These are phyloP conservation scores for Coregonus sp. DNA, from an alignment of 2,797 vertebrate species.

Conservation along the genomic window DNA sequence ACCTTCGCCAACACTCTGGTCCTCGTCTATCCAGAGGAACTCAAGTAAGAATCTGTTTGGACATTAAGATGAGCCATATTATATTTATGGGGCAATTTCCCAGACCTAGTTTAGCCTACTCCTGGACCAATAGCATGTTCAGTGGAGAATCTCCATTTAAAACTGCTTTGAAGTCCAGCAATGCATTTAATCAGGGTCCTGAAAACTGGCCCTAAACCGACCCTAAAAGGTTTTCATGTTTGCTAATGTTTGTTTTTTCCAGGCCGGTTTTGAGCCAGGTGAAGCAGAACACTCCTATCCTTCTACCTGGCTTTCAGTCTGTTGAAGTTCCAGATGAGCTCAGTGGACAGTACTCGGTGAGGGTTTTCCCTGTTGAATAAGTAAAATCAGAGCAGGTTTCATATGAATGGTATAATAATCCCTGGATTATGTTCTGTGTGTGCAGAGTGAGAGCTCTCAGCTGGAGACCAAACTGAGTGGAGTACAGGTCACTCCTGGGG, in stretches of 20 bases:
- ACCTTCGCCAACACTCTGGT: constrained; percentile 82
- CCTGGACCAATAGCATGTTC: too few relatives aligned
- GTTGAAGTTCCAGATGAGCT: constrained; percentile 76
- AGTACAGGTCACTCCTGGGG: constrained; percentile 76
- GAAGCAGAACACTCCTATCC: constrained; percentile 84
- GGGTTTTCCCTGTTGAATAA: constrained; percentile 27
- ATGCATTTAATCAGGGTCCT: too few relatives aligned
- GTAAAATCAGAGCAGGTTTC: too few relatives aligned
- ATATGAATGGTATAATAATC: background rate
- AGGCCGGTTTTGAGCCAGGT: constrained; percentile 84
- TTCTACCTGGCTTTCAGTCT: constrained; percentile 88
- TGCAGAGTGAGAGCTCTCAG: constrained; percentile 84
- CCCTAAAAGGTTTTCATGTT: background rate
- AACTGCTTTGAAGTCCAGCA: too few relatives aligned
- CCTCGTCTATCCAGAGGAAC: constrained; percentile 80
- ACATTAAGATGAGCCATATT: too few relatives aligned
- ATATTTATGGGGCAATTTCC: too few relatives aligned
- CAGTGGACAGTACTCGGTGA: constrained; percentile 80
- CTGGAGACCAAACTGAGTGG: constrained; percentile 87
- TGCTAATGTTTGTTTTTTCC: constrained; percentile 15
- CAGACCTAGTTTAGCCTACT: too few relatives aligned
- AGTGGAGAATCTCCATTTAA: too few relatives aligned
- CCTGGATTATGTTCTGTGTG: constrained; percentile 4
- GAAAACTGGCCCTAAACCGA: too few relatives aligned
- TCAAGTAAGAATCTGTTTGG: constrained; percentile 76